A percentile compares a stretch with the other conserved stretches of the same genome.
phyloP scores from a whole-genome alignment of 2,888 invertebrate genomes.

The Ophion obscuratus region DNA sequence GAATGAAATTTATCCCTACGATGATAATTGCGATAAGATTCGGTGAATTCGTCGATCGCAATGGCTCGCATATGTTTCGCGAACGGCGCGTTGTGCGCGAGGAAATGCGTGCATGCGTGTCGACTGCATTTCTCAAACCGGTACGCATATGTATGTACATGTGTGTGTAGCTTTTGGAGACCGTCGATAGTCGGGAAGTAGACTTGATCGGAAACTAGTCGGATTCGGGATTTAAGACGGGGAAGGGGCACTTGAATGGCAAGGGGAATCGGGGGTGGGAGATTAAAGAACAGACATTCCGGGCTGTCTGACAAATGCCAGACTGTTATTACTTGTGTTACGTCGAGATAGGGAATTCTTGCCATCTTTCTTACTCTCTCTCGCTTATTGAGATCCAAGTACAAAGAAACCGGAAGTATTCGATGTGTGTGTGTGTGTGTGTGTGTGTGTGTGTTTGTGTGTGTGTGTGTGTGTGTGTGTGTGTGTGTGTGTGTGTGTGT shows the following conservation, averaged over 20 bases:
- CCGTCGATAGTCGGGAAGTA: constrained; percentile 43
- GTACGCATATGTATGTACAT: background rate
- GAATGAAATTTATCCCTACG: too few species aligned
- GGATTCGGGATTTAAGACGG: background rate
- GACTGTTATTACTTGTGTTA: constrained; percentile 49
- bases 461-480: too few species aligned
- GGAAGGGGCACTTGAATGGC: background rate
- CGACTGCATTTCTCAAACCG: background rate
- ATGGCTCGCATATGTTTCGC: too few species aligned
- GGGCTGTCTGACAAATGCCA: constrained; percentile 42
- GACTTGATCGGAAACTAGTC: constrained; percentile 50
- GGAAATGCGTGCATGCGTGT: constrained; percentile 7
- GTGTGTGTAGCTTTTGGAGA: constrained; percentile 14
- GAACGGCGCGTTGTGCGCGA: too few species aligned
- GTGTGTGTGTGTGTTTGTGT: too few species aligned
- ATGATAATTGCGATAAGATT: too few species aligned
- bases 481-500: too few species aligned
- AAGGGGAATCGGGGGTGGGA: background rate
- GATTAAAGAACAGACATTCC: constrained; percentile 46
- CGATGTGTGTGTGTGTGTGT: too few species aligned
- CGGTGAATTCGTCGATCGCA: too few species aligned
- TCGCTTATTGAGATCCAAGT: background rate
- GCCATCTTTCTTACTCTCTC: background rate
- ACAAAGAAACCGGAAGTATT: constrained; percentile 57
- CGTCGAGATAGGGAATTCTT: background rate